These are phyloP conservation scores for Andricus curvator DNA, from an alignment of 2,888 invertebrate genomes.

Conservation along the genomic window DNA sequence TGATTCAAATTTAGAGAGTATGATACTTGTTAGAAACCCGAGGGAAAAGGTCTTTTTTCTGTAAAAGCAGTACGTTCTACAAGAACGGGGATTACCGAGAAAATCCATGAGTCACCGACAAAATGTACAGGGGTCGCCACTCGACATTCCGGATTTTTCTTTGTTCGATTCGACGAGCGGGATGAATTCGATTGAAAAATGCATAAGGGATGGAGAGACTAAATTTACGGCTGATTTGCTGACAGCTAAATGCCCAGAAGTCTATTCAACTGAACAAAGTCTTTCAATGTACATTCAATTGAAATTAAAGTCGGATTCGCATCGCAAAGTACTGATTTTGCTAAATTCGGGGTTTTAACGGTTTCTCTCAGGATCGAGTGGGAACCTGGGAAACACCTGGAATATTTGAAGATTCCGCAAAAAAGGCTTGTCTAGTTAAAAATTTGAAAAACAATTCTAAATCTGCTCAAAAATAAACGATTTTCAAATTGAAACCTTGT, in stretches of 20 bases:
- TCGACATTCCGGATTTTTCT: slow-evolving; percentile 22
- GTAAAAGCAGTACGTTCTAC: slow-evolving; percentile 13
- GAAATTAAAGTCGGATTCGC: slow-evolving; percentile 19
- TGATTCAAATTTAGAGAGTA: no score
- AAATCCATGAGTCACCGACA: slow-evolving; percentile 9
- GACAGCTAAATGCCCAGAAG: slow-evolving; percentile 36
- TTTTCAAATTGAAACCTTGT: no score
- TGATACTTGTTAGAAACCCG: background rate
- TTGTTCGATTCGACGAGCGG: slow-evolving; percentile 16
- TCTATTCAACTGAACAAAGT: slow-evolving; percentile 25
- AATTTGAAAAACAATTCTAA: no score
- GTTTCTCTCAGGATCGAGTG: no score
- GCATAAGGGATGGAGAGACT: background rate
- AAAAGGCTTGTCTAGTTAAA: no score
- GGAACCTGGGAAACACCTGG: no score
- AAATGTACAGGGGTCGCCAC: slow-evolving; percentile 18
- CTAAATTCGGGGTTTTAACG: background rate
- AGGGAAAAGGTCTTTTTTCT: slow-evolving; percentile 6
- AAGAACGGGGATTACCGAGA: slow-evolving; percentile 17
- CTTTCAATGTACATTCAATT: slow-evolving; percentile 34
- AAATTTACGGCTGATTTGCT: slow-evolving; percentile 41
- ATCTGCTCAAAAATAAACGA: no score
- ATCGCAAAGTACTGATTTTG: background rate
- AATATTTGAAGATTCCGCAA: background rate
- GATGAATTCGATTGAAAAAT: slow-evolving; percentile 35